Conservation (phyloP, 2,888 invertebrate species). For the Brenthis daphne region DNA sequence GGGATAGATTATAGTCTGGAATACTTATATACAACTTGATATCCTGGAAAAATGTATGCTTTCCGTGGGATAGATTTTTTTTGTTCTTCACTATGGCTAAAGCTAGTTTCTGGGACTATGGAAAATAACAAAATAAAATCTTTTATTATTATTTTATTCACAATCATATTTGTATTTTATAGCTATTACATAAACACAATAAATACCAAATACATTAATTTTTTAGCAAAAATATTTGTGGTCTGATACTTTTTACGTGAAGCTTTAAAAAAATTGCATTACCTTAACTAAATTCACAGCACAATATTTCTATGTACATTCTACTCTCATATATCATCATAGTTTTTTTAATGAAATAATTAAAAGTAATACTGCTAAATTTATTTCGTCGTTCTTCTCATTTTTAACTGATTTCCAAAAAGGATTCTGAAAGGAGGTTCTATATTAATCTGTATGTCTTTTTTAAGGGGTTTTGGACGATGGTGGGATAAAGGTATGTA, state of each 20-base stretch:
- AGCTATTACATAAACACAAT: slow-evolving; percentile 15
- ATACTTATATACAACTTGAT: too few species aligned
- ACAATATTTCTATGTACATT: not conserved
- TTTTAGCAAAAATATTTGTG: slow-evolving; percentile 34
- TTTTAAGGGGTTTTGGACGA: too few species aligned
- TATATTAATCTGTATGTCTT: too few species aligned
- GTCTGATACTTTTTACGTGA: slow-evolving; percentile 7
- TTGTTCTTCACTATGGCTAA: not conserved
- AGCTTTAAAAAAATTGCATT: not conserved
- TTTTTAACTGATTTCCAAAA: too few species aligned
- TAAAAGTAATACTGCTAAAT: too few species aligned
- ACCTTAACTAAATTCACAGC: not conserved
- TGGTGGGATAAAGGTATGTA: too few species aligned
- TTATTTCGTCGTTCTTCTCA: too few species aligned
- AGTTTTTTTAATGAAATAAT: too few species aligned
- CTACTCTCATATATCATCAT: too few species aligned
- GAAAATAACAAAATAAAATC: not conserved
- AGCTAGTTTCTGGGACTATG: not conserved
- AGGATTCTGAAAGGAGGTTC: not conserved
- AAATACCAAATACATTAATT: slow-evolving; percentile 17
- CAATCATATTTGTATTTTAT: slow-evolving; percentile 11
- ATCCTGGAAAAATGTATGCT: too few species aligned
- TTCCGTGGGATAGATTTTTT: too few species aligned
- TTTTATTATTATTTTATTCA: slow-evolving; percentile 18
- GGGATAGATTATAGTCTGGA: too few species aligned